Conservation (phyloP, 1,140 invertebrate species). For the Heliconius melpomene region DNA sequence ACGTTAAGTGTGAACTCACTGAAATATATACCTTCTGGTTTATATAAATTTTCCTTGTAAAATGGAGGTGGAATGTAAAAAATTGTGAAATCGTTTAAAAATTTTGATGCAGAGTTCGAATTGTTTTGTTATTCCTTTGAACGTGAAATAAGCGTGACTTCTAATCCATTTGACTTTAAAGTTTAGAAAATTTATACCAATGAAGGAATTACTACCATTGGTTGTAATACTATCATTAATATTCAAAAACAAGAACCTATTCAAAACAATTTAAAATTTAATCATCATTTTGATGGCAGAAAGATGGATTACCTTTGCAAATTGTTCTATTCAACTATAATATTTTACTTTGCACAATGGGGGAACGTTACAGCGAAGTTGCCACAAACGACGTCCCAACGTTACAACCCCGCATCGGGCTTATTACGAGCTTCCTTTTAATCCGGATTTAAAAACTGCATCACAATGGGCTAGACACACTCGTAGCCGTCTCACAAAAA, state of each 20-base stretch:
- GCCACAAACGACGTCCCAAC: constrained; percentile 41
- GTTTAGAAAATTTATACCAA: too few relatives aligned
- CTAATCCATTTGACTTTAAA: too few relatives aligned
- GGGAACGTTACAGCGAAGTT: constrained; percentile 42
- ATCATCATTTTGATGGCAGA: constrained; percentile 10
- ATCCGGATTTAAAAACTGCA: constrained; percentile 76
- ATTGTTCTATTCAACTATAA: constrained; percentile 36
- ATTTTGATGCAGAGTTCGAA: not conserved
- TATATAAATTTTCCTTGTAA: not conserved
- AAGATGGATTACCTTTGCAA: constrained; percentile 33
- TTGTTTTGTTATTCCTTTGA: too few relatives aligned
- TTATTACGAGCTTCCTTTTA: constrained; percentile 75
- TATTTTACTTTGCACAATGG: constrained; percentile 41
- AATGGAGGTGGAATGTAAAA: not conserved
- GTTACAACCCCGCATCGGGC: constrained; percentile 50
- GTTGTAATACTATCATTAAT: too few relatives aligned
- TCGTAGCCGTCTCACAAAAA: constrained; percentile 60
- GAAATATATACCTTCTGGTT: not conserved
- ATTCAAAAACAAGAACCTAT: not conserved
- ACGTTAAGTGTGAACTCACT: constrained; percentile 23
- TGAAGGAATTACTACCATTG: too few relatives aligned
- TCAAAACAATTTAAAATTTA: not conserved
- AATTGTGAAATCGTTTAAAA: not conserved
- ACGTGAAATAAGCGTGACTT: too few relatives aligned
- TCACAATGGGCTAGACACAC: constrained; percentile 70